Percentiles rank a stretch among this genome's conserved stretches.
phyloP scores from a whole-genome alignment of 1,140 invertebrate species.

The Ostrea denselamellosa region DNA sequence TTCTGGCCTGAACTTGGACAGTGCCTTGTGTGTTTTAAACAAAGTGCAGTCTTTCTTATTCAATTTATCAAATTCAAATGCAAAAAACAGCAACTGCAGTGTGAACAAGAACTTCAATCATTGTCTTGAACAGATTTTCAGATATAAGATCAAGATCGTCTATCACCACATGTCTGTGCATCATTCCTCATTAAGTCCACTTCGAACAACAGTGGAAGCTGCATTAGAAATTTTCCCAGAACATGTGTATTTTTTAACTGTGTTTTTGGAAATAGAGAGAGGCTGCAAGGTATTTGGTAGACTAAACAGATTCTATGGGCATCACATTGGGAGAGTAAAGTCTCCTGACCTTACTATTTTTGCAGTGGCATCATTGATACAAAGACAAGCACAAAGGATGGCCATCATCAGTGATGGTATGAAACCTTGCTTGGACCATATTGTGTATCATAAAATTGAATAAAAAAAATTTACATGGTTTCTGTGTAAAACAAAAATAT shows the following conservation, averaged over 20 bases:
- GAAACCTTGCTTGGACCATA: neutral
- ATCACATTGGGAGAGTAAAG: slow-evolving; percentile 45
- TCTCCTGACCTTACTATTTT: slow-evolving; percentile 62
- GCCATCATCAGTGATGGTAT: neutral
- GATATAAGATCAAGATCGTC: slow-evolving; percentile 58
- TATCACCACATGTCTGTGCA: slow-evolving; percentile 64
- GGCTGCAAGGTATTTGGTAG: slow-evolving; percentile 65
- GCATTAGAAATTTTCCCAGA: slow-evolving; percentile 70
- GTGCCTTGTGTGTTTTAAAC: slow-evolving; percentile 63
- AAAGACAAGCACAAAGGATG: slow-evolving; percentile 21
- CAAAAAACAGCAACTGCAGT: neutral
- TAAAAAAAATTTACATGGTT: too few relatives aligned
- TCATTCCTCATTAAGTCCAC: slow-evolving; percentile 53
- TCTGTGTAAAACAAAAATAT: too few relatives aligned
- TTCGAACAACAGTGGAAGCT: slow-evolving; percentile 61
- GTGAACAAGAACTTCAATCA: neutral
- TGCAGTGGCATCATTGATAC: slow-evolving; percentile 64
- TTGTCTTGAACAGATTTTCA: slow-evolving; percentile 49
- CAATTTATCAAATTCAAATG: neutral
- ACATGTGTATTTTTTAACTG: slow-evolving; percentile 61
- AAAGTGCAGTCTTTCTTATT: slow-evolving; percentile 32
- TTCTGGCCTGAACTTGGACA: slow-evolving; percentile 57
- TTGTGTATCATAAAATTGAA: too few relatives aligned
- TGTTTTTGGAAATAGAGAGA: slow-evolving; percentile 67
- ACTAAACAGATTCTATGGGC: slow-evolving; percentile 69